Conservation (phyloP, 2,113 vertebrate genomes). For the Carassius gibelio region DNA sequence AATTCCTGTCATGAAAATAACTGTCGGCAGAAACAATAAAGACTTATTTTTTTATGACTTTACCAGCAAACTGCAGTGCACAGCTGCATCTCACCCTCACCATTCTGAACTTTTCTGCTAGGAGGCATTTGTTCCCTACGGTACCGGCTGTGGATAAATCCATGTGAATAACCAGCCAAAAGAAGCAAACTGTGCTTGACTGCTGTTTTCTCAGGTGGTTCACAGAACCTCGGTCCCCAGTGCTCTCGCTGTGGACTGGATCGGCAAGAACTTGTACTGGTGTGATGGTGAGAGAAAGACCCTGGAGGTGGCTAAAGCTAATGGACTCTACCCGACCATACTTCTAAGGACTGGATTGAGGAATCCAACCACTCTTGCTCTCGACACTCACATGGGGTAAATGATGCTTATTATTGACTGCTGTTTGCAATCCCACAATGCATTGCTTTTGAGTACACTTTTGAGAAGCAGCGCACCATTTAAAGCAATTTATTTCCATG, state of each 20-base stretch:
- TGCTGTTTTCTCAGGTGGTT: conserved; percentile 74
- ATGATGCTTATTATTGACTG: neutral
- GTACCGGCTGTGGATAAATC: neutral
- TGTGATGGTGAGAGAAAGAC: conserved; percentile 85
- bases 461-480: neutral
- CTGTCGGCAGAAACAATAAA: neutral
- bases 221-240: conserved; percentile 87
- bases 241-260: conserved; percentile 87
- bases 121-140: neutral
- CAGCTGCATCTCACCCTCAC: neutral
- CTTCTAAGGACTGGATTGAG: conserved; percentile 82
- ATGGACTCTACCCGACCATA: conserved; percentile 83
- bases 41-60: neutral
- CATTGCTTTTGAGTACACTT: neutral
- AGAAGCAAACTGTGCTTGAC: neutral
- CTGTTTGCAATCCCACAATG: neutral
- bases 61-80: neutral
- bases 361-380: conserved; percentile 80
- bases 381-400: conserved; percentile 84
- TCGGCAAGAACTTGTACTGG: conserved; percentile 91
- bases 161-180: neutral
- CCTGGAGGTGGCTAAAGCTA: conserved; percentile 88
- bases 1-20: neutral
- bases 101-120: neutral
- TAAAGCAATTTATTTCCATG: neutral